A percentile compares a stretch with the other conserved stretches of the same genome.
Evolutionary conservation across 2,888 invertebrate genomes (phyloP).

Genomic region (Cephalotes varians): DNA sequence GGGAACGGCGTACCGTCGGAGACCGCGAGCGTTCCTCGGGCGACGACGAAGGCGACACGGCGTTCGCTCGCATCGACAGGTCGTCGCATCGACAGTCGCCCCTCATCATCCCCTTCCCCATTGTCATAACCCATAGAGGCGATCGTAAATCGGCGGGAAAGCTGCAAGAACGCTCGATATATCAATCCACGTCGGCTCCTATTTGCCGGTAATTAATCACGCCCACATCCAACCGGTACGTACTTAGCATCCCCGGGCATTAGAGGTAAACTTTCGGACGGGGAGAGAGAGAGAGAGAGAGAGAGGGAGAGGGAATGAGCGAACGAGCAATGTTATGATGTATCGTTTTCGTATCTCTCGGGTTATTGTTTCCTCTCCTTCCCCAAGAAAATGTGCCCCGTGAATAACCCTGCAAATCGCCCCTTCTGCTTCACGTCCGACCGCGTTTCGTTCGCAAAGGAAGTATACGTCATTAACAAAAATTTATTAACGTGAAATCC

Average conservation of each 20-base stretch:
- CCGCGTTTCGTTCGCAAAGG: conserved; percentile 50
- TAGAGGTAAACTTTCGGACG: conserved; percentile 59
- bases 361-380: conserved; percentile 51
- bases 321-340: conserved; percentile 49
- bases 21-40: conserved; percentile 20
- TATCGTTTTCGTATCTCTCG: conserved; percentile 52
- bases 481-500: conserved; percentile 67
- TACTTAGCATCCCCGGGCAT: conserved; percentile 77
- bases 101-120: conserved; percentile 51
- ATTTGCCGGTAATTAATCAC: conserved; percentile 85
- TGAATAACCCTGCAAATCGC: conserved; percentile 9
- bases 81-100: conserved; percentile 65
- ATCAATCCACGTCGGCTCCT: conserved; percentile 83
- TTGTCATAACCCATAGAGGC: conserved; percentile 80
- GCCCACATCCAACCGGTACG: conserved; percentile 76
- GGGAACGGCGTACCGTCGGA: conserved; percentile 14
- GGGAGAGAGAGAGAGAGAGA: conserved; percentile 29
- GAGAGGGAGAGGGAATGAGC: conserved; percentile 4
- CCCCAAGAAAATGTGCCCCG: conserved; percentile 41
- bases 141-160: conserved; percentile 80
- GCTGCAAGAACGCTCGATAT: conserved; percentile 82
- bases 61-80: conserved; percentile 59
- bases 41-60: conserved; percentile 34
- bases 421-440: conserved; percentile 36
- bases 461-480: conserved; percentile 57